These are phyloP conservation scores for Hylomyscus alleni DNA, from an alignment of 2,797 vertebrate genomes.

Conservation along the genomic window DNA sequence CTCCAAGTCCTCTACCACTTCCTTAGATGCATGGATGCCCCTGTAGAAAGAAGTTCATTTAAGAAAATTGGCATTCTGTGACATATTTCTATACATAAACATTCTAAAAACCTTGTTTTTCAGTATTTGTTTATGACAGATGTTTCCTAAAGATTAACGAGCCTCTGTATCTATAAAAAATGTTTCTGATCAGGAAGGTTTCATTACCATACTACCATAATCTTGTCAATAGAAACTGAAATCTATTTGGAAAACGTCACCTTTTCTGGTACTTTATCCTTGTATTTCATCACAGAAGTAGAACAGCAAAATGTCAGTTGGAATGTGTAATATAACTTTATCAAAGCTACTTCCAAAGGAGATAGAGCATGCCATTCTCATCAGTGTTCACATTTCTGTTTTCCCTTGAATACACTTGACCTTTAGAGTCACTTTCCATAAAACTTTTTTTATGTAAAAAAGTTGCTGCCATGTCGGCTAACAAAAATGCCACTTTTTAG, in stretches of 20 bases:
- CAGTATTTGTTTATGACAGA: neutral
- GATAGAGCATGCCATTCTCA: neutral
- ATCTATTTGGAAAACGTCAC: slow-evolving; percentile 21
- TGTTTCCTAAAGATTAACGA: slow-evolving; percentile 30
- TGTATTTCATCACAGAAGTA: slow-evolving; percentile 27
- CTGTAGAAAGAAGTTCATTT: neutral
- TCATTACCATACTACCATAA: neutral
- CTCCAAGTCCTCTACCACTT: neutral
- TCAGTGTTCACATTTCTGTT: slow-evolving; percentile 25
- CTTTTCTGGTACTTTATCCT: slow-evolving; percentile 35
- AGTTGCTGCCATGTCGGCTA: slow-evolving; percentile 31
- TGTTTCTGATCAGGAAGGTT: slow-evolving; percentile 9
- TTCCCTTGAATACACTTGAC: slow-evolving; percentile 48
- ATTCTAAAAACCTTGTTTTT: slow-evolving; percentile 30
- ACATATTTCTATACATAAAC: slow-evolving; percentile 31
- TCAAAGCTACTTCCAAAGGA: slow-evolving; percentile 26
- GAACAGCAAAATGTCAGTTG: slow-evolving; percentile 7
- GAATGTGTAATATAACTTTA: slow-evolving; percentile 11
- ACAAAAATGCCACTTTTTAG: slow-evolving; percentile 43
- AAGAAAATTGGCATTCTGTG: neutral
- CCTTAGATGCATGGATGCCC: neutral
- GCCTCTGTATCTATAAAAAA: neutral
- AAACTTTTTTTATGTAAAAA: slow-evolving; percentile 61
- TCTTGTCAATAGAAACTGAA: slow-evolving; percentile 33
- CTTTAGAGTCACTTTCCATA: slow-evolving; percentile 33